Evolutionary conservation across 2,113 vertebrate species (phyloP), one percentile per base, ranked within the genome.

Genomic region (Astur gentilis): DNA sequence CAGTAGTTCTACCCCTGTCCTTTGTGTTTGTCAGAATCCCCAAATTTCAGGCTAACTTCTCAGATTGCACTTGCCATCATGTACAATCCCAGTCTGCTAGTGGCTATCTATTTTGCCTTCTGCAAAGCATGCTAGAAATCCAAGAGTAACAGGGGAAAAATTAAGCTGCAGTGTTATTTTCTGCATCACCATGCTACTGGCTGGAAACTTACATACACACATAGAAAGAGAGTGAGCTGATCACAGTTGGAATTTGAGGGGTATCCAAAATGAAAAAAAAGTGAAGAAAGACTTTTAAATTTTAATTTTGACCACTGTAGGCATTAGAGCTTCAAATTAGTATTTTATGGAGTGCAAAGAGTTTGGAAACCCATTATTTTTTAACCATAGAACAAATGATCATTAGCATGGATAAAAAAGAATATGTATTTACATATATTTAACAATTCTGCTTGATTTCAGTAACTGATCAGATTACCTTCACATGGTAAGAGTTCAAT

Each of bases 401-500:
- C 10, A 38, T 26, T 55, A 77, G 34, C 21, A 23, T 10, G 31
- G 36, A 67, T 79, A 14, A 84, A 89, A 71, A 87, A 55, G 0
- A 61, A 76, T 31, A 45, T 31, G 7, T 65, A 22, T 70, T 86
- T 85, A 73, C 8, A 38, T 21, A 27, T 67, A 64, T 65, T 82
- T 49, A 38, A 66, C 36, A 66, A 47, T 75, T 71, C 13, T 90
- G 50, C 36, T 93, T 84, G 27, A 67, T 87, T 92, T 87, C 47
- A 70, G 44, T 62, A 75, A 78, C 32, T 90, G 75, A 18, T 58
- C 27, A 88, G 16, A 66, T 96, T 96, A 99, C 99, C 99, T 99
- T 97, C 27, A 49, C 73, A 9, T 99, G 99, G 95, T 99, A 99
- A 29, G 96, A 97, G 55, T 99, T 98, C 45, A 99, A 66, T 60